Base-by-base conservation (phyloP, 2,113 vertebrate species). In the Clupea harengus region DNA sequence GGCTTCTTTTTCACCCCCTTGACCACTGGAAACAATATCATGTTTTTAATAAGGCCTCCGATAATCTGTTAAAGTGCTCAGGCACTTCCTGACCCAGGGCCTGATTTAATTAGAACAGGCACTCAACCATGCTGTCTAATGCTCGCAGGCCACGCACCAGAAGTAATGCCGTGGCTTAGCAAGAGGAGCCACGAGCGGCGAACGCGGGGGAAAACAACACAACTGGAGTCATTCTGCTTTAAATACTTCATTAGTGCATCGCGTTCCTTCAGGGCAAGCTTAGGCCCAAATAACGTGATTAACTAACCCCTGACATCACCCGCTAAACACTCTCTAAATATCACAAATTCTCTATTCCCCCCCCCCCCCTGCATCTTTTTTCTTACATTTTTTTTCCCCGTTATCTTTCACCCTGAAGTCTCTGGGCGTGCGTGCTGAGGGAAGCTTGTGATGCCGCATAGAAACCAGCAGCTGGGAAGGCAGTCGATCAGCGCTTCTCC, bases 51-150 rank as follows among this genome's bases (percentile, higher is more conserved):
- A 78, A 78, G 72, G 72, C 72, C 72, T 32, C 13, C 11, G 72
- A 78, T 78, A 28, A 78, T 78, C 72, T 5, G 72, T 78, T 28
- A 28, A 32, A 28, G 25, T 72, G 64, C 44, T 45, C 5, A 72
- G 44, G 67, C 64, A 49, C 28, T 49, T 49, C 64, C 47, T 22
- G 45, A 85, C n/a, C 84, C 64, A 49, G 25, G 10, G 28, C 8
- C 81, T 87, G 80, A 90, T 45, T 46, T 91, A 89, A 92, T 93
- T 91, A 91, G 78, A 1, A 32, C 15, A 78, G 28, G 72, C 85
- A 47, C 28, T 82, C 50, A 89, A 86, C 50, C 52, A 82, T 50
- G 25, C 28, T 15, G 22, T 46, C 47, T 45, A 72, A 78, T 49
- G 45, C 25, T 75, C 22, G 45, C 57, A 80, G 45, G 52, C 85